Evolutionary conservation across 2,888 invertebrate genomes (phyloP).

Genomic region (Melanophora roralis): DNA sequence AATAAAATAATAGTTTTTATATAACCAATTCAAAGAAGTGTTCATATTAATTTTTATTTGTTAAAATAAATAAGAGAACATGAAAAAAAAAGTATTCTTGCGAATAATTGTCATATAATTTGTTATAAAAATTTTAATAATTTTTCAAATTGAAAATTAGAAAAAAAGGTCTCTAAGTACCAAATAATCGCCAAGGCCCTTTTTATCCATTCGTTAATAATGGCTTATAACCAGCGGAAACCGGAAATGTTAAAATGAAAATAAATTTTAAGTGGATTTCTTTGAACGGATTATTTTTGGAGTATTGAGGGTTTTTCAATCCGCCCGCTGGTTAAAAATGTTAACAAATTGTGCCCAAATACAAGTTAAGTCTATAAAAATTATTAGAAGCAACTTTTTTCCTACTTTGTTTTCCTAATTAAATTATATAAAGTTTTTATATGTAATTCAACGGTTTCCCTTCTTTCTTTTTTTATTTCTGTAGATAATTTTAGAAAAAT

Average conservation of each 20-base stretch:
- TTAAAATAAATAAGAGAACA: background rate
- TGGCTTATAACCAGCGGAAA: slow-evolving; percentile 57
- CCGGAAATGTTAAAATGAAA: slow-evolving; percentile 42
- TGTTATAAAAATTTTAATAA: background rate
- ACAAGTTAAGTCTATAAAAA: too few species aligned
- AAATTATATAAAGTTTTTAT: too few species aligned
- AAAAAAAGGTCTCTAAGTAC: background rate
- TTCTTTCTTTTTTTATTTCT: too few species aligned
- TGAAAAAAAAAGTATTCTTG: background rate
- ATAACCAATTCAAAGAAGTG: background rate
- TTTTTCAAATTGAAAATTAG: too few species aligned
- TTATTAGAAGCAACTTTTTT: too few species aligned
- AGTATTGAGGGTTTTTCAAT: slow-evolving; percentile 15
- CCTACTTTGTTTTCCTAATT: too few species aligned
- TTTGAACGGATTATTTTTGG: background rate
- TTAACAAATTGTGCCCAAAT: too few species aligned
- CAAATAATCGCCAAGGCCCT: background rate
- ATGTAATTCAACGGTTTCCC: too few species aligned
- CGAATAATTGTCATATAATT: slow-evolving; percentile 1
- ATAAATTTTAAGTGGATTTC: background rate
- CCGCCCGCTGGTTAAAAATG: too few species aligned
- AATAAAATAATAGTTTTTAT: background rate
- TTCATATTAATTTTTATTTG: background rate
- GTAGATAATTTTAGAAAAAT: background rate
- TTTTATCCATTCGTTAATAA: slow-evolving; percentile 31